These are phyloP conservation scores for Chesias legatella DNA, from an alignment of 2,888 invertebrate species.

Conservation along the genomic window DNA sequence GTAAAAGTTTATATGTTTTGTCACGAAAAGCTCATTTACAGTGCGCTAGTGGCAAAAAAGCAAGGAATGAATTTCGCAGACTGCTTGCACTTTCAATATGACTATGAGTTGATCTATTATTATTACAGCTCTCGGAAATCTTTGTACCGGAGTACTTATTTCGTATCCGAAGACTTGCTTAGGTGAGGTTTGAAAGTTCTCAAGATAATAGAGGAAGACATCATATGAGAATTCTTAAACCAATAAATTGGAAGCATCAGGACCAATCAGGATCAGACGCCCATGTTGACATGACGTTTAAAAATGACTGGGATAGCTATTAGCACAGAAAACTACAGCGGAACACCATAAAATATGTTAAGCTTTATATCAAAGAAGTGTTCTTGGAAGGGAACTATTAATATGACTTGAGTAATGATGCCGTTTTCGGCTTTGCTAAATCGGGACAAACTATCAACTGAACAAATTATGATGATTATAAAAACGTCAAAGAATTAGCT, in stretches of 20 bases:
- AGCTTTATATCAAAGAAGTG: slow-evolving; percentile 32
- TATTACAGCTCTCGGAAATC: slow-evolving; percentile 36
- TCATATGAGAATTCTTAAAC: too few relatives aligned
- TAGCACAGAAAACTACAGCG: too few relatives aligned
- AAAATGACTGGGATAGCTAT: too few relatives aligned
- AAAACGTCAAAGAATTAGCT: slow-evolving; percentile 19
- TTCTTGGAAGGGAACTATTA: slow-evolving; percentile 32
- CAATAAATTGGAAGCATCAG: too few relatives aligned
- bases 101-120: slow-evolving; percentile 48
- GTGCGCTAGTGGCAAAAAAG: slow-evolving; percentile 61
- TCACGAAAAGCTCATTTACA: slow-evolving; percentile 32
- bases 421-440: slow-evolving; percentile 17
- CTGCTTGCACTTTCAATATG: slow-evolving; percentile 72
- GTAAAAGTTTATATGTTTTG: slow-evolving; percentile 24
- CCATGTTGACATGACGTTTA: too few relatives aligned
- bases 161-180: too few relatives aligned
- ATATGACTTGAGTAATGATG: slow-evolving; percentile 24
- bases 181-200: too few relatives aligned
- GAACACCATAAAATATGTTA: slow-evolving; percentile 30
- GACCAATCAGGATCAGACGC: too few relatives aligned
- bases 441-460: slow-evolving; percentile 19
- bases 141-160: too few relatives aligned
- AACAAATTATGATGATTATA: slow-evolving; percentile 25
- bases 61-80: slow-evolving; percentile 63
- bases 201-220: too few relatives aligned